Evolutionary conservation across 1,140 invertebrate genomes (phyloP).

Genomic region (Himalopsyche phryganea): DNA sequence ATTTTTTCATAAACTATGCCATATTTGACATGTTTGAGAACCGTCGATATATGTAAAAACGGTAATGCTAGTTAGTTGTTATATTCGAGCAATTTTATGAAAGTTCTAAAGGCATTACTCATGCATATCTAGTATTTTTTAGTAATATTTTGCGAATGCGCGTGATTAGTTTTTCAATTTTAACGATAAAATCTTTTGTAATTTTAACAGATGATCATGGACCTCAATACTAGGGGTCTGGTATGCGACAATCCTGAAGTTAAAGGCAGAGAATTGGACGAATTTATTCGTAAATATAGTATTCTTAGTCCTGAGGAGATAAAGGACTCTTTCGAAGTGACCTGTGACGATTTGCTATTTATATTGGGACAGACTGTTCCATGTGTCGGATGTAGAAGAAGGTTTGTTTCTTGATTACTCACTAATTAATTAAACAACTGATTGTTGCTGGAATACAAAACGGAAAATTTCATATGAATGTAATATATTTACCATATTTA

Average conservation of each 20-base stretch:
- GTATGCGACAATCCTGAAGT: constrained; percentile 72
- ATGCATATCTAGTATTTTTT: not conserved
- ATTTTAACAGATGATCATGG: constrained; percentile 79
- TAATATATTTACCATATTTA: too few relatives aligned
- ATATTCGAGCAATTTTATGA: constrained; percentile 34
- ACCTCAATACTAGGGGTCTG: constrained; percentile 77
- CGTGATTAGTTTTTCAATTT: not conserved
- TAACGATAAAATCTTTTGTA: not conserved
- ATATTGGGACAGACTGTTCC: constrained; percentile 85
- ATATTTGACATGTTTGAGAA: constrained; percentile 39
- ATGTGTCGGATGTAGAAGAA: constrained; percentile 88
- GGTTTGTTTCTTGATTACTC: constrained; percentile 51
- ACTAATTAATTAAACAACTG: too few relatives aligned
- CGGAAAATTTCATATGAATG: too few relatives aligned
- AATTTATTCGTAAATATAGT: constrained; percentile 77
- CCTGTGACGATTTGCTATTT: constrained; percentile 74
- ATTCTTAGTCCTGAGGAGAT: constrained; percentile 75
- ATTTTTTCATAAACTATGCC: too few relatives aligned
- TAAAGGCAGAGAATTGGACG: constrained; percentile 76
- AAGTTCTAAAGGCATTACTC: too few relatives aligned
- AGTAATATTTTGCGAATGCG: too few relatives aligned
- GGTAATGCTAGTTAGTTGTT: constrained; percentile 40
- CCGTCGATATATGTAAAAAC: too few relatives aligned
- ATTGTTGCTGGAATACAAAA: too few relatives aligned
- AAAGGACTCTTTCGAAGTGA: constrained; percentile 75